Evolutionary conservation across 1,140 invertebrate species (phyloP).

Genomic region (Oryctes rhinoceros): DNA sequence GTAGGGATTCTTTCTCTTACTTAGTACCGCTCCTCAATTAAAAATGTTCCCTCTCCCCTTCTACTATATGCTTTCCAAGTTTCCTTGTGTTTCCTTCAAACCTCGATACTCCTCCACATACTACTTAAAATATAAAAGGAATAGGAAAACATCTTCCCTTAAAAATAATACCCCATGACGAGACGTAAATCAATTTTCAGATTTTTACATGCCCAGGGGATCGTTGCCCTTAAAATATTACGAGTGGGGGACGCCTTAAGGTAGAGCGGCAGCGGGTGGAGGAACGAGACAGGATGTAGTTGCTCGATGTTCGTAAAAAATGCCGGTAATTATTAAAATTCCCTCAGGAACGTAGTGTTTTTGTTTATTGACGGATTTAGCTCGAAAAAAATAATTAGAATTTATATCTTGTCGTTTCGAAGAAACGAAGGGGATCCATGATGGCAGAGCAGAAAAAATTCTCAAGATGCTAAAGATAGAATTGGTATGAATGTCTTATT

Average conservation of each 20-base stretch:
- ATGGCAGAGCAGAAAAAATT: neutral
- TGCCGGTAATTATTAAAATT: conserved; percentile 32
- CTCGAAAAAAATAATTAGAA: conserved; percentile 32
- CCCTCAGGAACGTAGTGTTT: conserved; percentile 21
- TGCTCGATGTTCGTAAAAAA: conserved; percentile 21
- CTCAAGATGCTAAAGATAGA: neutral
- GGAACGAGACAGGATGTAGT: conserved; percentile 21
- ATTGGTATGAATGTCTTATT: too few species aligned
- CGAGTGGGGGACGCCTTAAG: neutral
- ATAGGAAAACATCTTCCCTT: neutral
- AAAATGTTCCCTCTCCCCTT: neutral
- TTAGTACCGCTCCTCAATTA: conserved; percentile 22
- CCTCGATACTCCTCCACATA: too few species aligned
- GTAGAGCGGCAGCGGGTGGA: neutral
- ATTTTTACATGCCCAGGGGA: conserved; percentile 31
- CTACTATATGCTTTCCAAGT: neutral
- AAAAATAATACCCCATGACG: conserved; percentile 32
- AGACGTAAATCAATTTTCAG: conserved; percentile 36
- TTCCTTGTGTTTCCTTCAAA: neutral
- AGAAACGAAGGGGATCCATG: neutral
- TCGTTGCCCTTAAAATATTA: conserved; percentile 25
- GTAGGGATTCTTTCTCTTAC: neutral
- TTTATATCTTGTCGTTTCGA: conserved; percentile 18
- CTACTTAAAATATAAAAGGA: too few species aligned
- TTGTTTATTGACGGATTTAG: conserved; percentile 36